Percentiles rank a stretch among this genome's conserved stretches.
Conservation (phyloP, 2,888 invertebrate species). For the Arctia plantaginis region DNA sequence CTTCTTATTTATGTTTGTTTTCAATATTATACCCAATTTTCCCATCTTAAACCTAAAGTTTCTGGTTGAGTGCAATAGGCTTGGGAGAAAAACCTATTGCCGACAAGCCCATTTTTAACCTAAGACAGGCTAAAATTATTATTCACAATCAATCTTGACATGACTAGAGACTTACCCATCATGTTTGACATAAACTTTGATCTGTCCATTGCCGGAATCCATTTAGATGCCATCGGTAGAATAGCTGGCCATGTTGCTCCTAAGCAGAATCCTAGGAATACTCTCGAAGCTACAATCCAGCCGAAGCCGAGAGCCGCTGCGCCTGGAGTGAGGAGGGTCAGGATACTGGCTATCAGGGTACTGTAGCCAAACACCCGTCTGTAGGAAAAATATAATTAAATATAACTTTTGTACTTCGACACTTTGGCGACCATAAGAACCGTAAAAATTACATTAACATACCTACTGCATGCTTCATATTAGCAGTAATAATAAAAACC, state of each 20-base stretch:
- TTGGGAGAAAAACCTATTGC: background rate
- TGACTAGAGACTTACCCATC: constrained; percentile 89
- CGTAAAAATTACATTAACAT: background rate
- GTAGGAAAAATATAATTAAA: constrained; percentile 33
- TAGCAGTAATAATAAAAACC: background rate
- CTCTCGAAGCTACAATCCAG: constrained; percentile 90
- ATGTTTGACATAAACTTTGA: constrained; percentile 97
- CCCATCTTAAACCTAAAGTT: background rate
- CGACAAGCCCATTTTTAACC: background rate
- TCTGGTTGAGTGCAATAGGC: background rate
- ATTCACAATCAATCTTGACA: background rate
- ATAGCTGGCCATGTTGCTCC: constrained; percentile 98
- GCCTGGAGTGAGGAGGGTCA: constrained; percentile 93
- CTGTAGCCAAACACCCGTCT: constrained; percentile 95
- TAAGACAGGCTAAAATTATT: background rate
- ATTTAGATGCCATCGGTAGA: constrained; percentile 96
- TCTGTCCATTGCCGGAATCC: constrained; percentile 97
- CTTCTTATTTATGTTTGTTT: too few relatives aligned
- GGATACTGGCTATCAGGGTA: constrained; percentile 92
- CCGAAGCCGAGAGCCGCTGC: constrained; percentile 90
- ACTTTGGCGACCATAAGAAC: background rate
- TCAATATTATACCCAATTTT: background rate
- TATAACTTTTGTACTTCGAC: background rate
- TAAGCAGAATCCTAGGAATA: constrained; percentile 91
- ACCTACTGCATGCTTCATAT: background rate